Percentiles rank a stretch among this genome's conserved stretches.
Evolutionary conservation across 2,888 invertebrate species (phyloP).

Genomic region (Chaetoderma sp.): DNA sequence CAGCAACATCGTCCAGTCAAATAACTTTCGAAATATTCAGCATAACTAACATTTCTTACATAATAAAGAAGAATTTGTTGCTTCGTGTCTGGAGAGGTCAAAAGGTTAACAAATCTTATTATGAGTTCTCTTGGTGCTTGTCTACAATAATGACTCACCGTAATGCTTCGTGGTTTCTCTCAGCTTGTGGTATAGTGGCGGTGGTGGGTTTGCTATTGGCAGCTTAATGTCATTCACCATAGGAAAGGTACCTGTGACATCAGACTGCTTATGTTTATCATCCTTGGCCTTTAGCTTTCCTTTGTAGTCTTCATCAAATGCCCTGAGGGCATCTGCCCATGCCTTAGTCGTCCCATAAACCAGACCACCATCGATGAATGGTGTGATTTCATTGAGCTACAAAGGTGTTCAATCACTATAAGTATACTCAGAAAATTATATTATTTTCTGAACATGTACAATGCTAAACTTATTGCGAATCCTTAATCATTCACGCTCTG

Average conservation of each 20-base stretch:
- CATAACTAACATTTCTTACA: no score
- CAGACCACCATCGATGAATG: constrained; percentile 76
- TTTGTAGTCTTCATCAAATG: constrained; percentile 71
- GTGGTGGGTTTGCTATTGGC: constrained; percentile 75
- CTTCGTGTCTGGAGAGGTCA: no score
- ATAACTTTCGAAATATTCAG: no score
- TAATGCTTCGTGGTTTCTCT: constrained; percentile 73
- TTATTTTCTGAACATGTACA: no score
- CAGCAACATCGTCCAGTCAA: no score
- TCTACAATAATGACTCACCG: constrained; percentile 69
- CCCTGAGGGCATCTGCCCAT: constrained; percentile 74
- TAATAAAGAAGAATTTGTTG: no score
- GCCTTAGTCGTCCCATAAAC: constrained; percentile 75
- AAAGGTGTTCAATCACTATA: constrained; percentile 8
- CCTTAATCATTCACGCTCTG: neutral
- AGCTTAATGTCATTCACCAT: constrained; percentile 72
- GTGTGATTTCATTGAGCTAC: constrained; percentile 76
- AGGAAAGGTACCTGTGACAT: constrained; percentile 70
- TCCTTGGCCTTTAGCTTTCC: constrained; percentile 57
- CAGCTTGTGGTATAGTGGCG: constrained; percentile 72
- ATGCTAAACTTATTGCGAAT: no score
- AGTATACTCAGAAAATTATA: no score
- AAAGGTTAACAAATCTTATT: no score
- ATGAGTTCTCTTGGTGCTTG: no score
- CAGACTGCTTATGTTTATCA: constrained; percentile 6